phyloP scores from a whole-genome alignment of 1,140 invertebrate genomes.

The Cydia pomonella region DNA sequence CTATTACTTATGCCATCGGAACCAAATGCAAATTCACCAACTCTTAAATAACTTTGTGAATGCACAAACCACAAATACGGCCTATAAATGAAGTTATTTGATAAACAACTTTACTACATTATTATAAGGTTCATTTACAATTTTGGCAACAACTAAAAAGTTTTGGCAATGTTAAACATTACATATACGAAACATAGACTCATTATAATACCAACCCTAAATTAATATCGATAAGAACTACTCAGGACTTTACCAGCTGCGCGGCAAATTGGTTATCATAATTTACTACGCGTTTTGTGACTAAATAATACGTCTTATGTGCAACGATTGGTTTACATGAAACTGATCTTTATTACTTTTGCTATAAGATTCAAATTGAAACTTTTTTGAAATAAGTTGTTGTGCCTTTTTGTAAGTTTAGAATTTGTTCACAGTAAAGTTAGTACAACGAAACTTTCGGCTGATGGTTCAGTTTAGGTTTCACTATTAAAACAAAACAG shows the following conservation, averaged over 20 bases:
- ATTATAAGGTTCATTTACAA: neutral
- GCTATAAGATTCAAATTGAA: neutral
- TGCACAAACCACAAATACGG: neutral
- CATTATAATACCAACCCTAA: neutral
- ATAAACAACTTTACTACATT: neutral
- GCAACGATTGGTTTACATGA: neutral
- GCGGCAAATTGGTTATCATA: neutral
- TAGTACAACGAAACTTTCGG: neutral
- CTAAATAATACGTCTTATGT: neutral
- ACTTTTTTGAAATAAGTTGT: neutral
- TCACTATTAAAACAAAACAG: neutral
- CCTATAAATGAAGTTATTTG: neutral
- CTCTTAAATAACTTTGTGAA: neutral
- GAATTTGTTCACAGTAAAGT: neutral
- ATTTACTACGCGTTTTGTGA: neutral
- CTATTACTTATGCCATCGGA: neutral
- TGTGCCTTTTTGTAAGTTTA: neutral
- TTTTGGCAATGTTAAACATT: neutral
- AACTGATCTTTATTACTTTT: neutral
- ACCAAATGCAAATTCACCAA: neutral
- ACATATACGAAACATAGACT: neutral
- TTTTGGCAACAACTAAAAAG: neutral
- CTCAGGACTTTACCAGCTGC: neutral
- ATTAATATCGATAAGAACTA: neutral
- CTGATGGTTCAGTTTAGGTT: neutral